Evolutionary conservation across 2,888 invertebrate species (phyloP), one percentile per base, ranked within the genome.

Genomic region (Mechanitis messenoides): DNA sequence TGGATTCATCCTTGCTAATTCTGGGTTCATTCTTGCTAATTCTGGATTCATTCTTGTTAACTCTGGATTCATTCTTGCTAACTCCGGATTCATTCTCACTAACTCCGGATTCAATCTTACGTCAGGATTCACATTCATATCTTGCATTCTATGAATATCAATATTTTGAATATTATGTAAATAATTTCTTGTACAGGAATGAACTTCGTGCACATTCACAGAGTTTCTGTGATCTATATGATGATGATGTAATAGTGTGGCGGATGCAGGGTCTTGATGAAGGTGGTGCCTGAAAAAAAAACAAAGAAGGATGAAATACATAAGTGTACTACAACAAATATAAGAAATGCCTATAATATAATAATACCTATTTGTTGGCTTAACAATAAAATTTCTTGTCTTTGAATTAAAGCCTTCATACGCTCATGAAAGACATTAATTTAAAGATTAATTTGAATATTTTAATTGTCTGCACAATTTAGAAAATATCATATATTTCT

Each of bases 161-260:
- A 74, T 67, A 67, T 68, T 64, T 56, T 72, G 69, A 33, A 67
- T 65, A 35, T 64, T 62, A 9, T 65, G 61, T 67, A 70, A 71
- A 68, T 71, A 83, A 73, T 79, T 82, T 33, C 87, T 68, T 2
- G 73, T 45, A 69, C 86, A 86, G 0, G 84, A 78, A 65, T 86
- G 82, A 47, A 76, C 63, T 73, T 83, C 83, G 7, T 78, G 42
- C 50, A 63, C 67, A 57, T 75, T 75, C 58, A 73, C 71, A 0
- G 79, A 77, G 69, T 66, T 80, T 1, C 83, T 71, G 65, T 84
- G 87, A 56, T 87, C 87, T 5, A 88, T 84, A 72, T 88, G 87
- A 69, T 85, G 85, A 63, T 86, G 88, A 35, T 86, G 87, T 7
- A 87, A 87, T 0, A 90, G 72, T 0, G 91, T 90, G 0, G 88